phyloP scores from a whole-genome alignment of 2,888 invertebrate species.

The Rhogogaster chlorosoma region DNA sequence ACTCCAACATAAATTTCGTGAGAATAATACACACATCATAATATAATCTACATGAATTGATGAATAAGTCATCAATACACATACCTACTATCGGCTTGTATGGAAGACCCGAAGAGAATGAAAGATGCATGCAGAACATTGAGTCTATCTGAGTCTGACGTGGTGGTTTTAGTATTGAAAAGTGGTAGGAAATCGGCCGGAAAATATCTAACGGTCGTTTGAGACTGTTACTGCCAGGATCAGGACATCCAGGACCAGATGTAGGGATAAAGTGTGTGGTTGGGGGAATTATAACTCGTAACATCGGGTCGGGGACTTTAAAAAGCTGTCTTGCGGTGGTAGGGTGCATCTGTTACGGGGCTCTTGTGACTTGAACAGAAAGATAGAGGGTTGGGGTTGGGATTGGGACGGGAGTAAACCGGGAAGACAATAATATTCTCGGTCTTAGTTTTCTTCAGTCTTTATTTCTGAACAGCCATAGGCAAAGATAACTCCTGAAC shows the following conservation, averaged over 20 bases:
- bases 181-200: conserved; percentile 64
- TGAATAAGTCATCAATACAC: neutral
- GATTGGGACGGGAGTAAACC: conserved; percentile 35
- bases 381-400: conserved; percentile 46
- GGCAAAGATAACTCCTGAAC: neutral
- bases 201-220: conserved; percentile 71
- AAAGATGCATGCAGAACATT: neutral
- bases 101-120: neutral
- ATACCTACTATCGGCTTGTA: neutral
- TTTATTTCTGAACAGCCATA: neutral
- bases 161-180: conserved; percentile 12
- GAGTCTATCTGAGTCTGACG: conserved; percentile 37
- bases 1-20: neutral
- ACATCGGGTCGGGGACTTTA: conserved; percentile 69
- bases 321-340: conserved; percentile 70
- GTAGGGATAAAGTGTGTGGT: conserved; percentile 53
- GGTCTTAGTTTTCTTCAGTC: neutral
- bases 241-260: conserved; percentile 61
- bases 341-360: conserved; percentile 73
- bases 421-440: conserved; percentile 23
- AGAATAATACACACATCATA: neutral
- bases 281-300: conserved; percentile 56
- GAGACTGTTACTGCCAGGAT: conserved; percentile 71
- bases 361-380: conserved; percentile 62
- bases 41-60: neutral